Evolutionary conservation across 2,113 vertebrate species (phyloP), one percentile per base, ranked within the genome.

Genomic region (Calidris pygmaea): DNA sequence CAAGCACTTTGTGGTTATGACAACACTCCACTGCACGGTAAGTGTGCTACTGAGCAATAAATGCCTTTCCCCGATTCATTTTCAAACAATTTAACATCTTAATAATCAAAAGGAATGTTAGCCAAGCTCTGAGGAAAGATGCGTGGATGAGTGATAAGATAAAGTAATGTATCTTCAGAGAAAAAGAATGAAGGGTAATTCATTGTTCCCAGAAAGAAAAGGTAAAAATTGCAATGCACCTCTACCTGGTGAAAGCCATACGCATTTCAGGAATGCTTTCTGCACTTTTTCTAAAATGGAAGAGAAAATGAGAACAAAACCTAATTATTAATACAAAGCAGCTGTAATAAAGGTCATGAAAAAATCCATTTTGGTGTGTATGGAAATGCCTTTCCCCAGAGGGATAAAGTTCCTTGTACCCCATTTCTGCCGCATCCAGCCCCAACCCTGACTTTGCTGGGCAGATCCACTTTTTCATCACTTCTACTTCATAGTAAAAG

Each of bases 391-490:
- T 78, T 85, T 85, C 77, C 52, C 84, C 43, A 75, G 53, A 87
- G 81, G 43, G 43, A 81, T 78, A 82, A 78, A 85, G 65, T 55
- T 91, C 70, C 77, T 78, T 75, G 52, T 47, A 81, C 18, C 37
- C 32, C 39, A 68, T 56, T 89, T 67, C 87, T 89, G 87, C 68
- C 56, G 43, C 16, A 89, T 29, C 73, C 74, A 92, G 60, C 62
- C 56, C 89, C 87, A 89, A 82, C 52, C 43, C 73, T 68, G 78
- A 80, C 24, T 94, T 73, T 81, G 47, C 86, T 35, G 43, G 60
- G 80, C 68, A 95, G 84, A 91, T 70, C 30, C 58, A 75, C 47
- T 53, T 97, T 97, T 92, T 92, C 93, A 94, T 87, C 94, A 87
- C 84, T 91, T 90, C 45, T 0, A 63, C 59, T 96, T 86, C 75